phyloP scores from a whole-genome alignment of 2,797 vertebrate genomes.

The Tauraco hartlaubi region DNA sequence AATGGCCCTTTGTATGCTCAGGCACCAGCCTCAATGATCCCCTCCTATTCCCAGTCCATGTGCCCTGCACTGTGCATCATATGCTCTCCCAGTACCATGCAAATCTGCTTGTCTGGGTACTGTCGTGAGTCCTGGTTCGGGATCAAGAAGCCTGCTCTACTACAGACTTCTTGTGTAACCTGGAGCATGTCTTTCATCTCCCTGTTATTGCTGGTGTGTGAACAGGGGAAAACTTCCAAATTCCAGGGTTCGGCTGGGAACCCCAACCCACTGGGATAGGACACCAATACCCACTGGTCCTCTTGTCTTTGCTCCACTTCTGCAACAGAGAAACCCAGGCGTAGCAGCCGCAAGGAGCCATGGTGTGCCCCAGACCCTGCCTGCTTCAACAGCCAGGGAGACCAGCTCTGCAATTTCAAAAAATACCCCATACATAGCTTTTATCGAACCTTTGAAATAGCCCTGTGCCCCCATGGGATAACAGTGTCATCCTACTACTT shows the following conservation, averaged over 20 bases:
- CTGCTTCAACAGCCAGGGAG: not conserved
- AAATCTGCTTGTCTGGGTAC: not conserved
- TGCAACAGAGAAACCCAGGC: not conserved
- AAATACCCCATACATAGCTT: not conserved
- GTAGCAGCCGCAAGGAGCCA: rapidly evolving
- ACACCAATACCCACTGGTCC: not conserved
- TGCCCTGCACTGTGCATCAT: not conserved
- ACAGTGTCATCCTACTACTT: not conserved
- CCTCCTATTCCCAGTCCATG: not conserved
- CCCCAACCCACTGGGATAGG: not conserved
- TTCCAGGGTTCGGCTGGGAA: not conserved
- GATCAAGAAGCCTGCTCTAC: not conserved
- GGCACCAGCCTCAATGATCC: not conserved
- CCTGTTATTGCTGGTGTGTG: not conserved
- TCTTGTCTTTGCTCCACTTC: not conserved
- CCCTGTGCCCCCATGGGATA: not conserved
- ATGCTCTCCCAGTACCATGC: not conserved
- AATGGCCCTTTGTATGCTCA: not conserved
- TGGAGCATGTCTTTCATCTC: not conserved
- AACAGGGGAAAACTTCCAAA: not conserved
- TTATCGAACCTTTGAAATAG: not conserved
- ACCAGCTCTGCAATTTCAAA: not conserved
- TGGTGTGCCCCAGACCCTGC: too few relatives aligned
- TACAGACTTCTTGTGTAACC: not conserved
- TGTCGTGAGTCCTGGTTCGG: not conserved